Evolutionary conservation across 2,113 vertebrate species (phyloP), one percentile per base, ranked within the genome.

Genomic region (Scatophagus argus): DNA sequence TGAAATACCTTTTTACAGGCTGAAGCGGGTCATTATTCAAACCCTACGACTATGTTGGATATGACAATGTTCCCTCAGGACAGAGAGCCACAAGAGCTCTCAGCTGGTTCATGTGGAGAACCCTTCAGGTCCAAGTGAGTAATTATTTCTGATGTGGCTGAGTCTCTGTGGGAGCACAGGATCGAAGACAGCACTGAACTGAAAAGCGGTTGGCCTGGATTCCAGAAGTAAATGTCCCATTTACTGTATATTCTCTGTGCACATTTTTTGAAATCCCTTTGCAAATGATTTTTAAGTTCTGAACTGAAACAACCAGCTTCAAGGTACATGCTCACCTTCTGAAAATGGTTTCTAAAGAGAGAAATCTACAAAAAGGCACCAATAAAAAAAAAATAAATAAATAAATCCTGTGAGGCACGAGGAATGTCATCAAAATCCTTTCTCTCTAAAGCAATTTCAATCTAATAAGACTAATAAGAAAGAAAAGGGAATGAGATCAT

Each of bases 101-200:
- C 46, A 46, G 46, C 46, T 67, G 58, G 64, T 23, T 14, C 47
- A 21, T 74, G 32, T 55, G 44, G 44, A 71, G 39, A 67, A 69
- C 31, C n/a, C 38, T 66, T 14, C 51, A 65, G 47, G 41, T 55
- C 29, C 69, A 63, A 27, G 60, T 71, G 72, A 80, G 32, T 60
- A 55, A 72, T 72, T 55, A 76, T 62, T 11, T 32, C n/a, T 27
- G 27, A 25, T 59, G 17, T 52, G 21, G 36, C 41, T 17, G 16
- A 32, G 39, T 80, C 66, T 76, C 71, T 17, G 25, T 25, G 49
- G 64, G 21, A 36, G 6, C 11, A 19, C 8, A 43, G 25, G 17
- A 31, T 8, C 43, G 14, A 17, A 39, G 56, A 52, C 14, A 31
- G 58, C 17, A 2, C 49, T 3, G 36, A 63, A 19, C 25, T 34